Evolutionary conservation across 2,113 vertebrate species (phyloP), one percentile per base, ranked within the genome.

Genomic region (Diadophis punctatus): DNA sequence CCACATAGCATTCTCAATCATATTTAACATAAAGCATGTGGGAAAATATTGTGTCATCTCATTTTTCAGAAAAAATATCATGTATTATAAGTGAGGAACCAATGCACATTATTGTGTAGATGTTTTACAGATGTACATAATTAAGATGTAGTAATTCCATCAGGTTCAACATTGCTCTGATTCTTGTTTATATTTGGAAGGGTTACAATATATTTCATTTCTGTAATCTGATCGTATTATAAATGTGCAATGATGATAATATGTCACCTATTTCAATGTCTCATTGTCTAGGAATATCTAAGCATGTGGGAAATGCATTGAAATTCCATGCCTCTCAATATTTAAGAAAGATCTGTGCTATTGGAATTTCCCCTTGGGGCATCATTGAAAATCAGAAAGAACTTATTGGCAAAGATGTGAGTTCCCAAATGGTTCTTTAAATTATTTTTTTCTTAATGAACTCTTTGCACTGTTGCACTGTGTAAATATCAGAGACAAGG

Each of bases 331-430:
- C 98, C 39, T 98, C 98, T 46, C 98, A 98, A 30, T 96, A 98
- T 90, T 95, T 98, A 94, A 97, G 98, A 93, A 99, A 98, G 96
- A 99, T 99, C 90, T 98, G 98, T 92, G 97, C 98, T 56, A 97
- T 99, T 87, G 99, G 99, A 86, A 98, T 99, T 93, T 98, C 98
- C 74, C 98, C 99, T 0, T 99, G 99, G 99, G 99, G 99, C 87
- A 97, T 98, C 94, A 98, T 99, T 94, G 99, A 99, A 96, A 99
- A 99, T 96, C 98, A 98, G 95, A 97, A 92, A 23, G 99, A 99
- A 96, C 98, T 99, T 27, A 97, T 99, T 90, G 99, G 99, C 95
- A 98, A 97, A 98, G 98, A 99, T 96, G 99, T 99, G 94, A 98
- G 98, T 97, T 89, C 91, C 18, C 95, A 43, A 52, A 63, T 43